Evolutionary conservation across 2,113 vertebrate genomes (phyloP).

Genomic region (Microtus oregoni): DNA sequence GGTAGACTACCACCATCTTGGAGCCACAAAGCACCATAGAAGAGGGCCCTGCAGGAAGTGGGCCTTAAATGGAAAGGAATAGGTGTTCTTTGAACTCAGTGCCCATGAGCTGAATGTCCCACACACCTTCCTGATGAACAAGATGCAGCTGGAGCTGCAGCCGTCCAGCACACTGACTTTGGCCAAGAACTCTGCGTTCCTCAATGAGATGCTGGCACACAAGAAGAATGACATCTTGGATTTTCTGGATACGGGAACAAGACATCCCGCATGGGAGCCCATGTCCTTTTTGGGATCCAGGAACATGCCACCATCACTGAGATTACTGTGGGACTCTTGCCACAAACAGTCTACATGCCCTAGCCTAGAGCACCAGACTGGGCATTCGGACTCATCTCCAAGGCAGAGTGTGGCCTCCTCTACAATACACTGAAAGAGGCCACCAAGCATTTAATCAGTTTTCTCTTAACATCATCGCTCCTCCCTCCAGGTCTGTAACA

Average conservation of each 20-base stretch:
- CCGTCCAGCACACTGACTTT: background rate
- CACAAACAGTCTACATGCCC: slow-evolving; percentile 85
- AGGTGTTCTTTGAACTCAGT: slow-evolving; percentile 92
- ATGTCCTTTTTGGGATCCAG: slow-evolving; percentile 90
- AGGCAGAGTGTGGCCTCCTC: slow-evolving; percentile 87
- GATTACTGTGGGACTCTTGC: slow-evolving; percentile 90
- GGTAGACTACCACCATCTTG: background rate
- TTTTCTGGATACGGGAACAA: slow-evolving; percentile 86
- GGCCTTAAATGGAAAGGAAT: background rate
- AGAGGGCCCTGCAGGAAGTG: accelerated
- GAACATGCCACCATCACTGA: slow-evolving; percentile 53
- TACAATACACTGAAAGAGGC: slow-evolving; percentile 70
- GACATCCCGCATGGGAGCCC: slow-evolving; percentile 88
- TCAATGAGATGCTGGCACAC: background rate
- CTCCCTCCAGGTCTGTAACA: slow-evolving; percentile 75
- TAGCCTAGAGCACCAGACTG: slow-evolving; percentile 82
- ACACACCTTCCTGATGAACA: slow-evolving; percentile 87
- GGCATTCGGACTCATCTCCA: slow-evolving; percentile 87
- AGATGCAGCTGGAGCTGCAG: slow-evolving; percentile 86
- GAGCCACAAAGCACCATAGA: background rate
- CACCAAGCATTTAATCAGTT: slow-evolving; percentile 84
- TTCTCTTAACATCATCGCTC: slow-evolving; percentile 86
- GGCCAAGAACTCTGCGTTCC: background rate
- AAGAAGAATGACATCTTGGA: background rate
- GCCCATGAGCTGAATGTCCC: slow-evolving; percentile 88